phyloP scores from a whole-genome alignment of 2,888 invertebrate genomes.

The Pristionchus japonicus region DNA sequence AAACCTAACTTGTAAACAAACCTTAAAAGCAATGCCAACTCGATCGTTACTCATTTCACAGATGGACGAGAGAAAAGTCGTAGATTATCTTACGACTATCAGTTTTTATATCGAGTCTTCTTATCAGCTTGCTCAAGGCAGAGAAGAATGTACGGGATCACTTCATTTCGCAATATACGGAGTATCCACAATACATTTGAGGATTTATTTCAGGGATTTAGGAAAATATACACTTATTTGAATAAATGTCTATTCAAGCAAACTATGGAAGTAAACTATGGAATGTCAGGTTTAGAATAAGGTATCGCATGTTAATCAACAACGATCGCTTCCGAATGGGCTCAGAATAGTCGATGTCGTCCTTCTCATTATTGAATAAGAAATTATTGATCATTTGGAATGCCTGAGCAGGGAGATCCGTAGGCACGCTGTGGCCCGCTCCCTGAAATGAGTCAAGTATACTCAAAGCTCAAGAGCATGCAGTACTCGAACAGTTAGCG shows the following conservation, averaged over 20 bases:
- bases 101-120: neutral
- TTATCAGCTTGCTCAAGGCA: no score
- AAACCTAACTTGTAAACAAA: no score
- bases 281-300: no score
- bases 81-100: neutral
- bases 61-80: neutral
- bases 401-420: neutral
- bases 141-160: no score
- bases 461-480: neutral
- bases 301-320: no score
- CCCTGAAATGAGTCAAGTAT: neutral
- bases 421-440: neutral
- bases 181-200: no score
- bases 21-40: slow-evolving; percentile 15
- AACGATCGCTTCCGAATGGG: neutral
- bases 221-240: no score
- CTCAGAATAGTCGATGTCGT: neutral
- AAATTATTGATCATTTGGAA: slow-evolving; percentile 22
- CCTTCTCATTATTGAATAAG: neutral
- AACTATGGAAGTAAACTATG: no score
- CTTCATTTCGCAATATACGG: no score
- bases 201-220: no score
- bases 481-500: neutral
- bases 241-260: no score
- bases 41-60: neutral